Evolutionary conservation across 2,888 invertebrate species (phyloP).

Genomic region (Nymphalis urticae): DNA sequence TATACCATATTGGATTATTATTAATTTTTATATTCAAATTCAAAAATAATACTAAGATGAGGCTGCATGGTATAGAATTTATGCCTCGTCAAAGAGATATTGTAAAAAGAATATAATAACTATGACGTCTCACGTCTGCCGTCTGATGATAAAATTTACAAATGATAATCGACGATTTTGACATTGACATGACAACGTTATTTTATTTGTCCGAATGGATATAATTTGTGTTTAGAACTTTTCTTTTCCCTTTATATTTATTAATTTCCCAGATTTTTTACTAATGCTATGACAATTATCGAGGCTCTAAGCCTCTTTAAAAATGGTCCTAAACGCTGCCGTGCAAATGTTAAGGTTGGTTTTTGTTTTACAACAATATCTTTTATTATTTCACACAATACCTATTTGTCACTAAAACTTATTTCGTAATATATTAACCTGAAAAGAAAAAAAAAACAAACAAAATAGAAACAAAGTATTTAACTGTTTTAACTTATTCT

Average conservation of each 20-base stretch:
- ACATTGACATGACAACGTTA: constrained; percentile 26
- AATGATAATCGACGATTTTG: constrained; percentile 6
- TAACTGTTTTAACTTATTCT: too few species aligned
- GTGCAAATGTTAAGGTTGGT: constrained; percentile 87
- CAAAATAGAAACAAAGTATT: background rate
- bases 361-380: constrained; percentile 14
- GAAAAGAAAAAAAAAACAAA: background rate
- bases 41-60: too few species aligned
- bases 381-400: constrained; percentile 4
- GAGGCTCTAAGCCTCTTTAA: constrained; percentile 78
- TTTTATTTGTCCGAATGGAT: constrained; percentile 49
- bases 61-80: too few species aligned
- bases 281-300: constrained; percentile 76
- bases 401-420: background rate
- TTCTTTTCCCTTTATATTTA: constrained; percentile 40
- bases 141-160: background rate
- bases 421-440: constrained; percentile 1
- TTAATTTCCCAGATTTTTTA: constrained; percentile 42
- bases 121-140: too few species aligned
- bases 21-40: too few species aligned
- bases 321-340: constrained; percentile 89
- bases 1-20: too few species aligned
- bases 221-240: constrained; percentile 74
- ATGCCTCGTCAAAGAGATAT: too few species aligned
- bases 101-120: too few species aligned